These are phyloP conservation scores for Aegotheles bennettii DNA, from an alignment of 2,113 vertebrate species.

Conservation along the genomic window DNA sequence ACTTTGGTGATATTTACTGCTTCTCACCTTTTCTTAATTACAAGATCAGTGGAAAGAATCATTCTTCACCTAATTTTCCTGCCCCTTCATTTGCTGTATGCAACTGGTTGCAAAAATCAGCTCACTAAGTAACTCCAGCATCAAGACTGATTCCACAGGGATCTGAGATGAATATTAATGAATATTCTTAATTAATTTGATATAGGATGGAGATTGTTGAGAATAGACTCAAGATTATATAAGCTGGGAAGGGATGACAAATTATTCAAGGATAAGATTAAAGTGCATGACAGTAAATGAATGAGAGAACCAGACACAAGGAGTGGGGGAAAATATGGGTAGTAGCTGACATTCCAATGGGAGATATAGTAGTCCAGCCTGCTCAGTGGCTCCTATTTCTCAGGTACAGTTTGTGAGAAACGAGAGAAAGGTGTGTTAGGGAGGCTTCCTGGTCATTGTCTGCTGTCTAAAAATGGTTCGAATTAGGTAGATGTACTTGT, in stretches of 20 bases:
- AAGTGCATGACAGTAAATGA: background rate
- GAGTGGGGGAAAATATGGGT: background rate
- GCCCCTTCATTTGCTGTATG: background rate
- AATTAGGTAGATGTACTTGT: background rate
- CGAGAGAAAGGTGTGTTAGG: background rate
- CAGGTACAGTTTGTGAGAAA: background rate
- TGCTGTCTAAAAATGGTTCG: background rate
- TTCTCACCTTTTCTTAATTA: conserved; percentile 38
- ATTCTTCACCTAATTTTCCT: conserved; percentile 26
- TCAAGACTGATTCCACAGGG: background rate
- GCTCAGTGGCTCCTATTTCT: background rate
- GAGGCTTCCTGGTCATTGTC: background rate
- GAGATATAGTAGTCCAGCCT: background rate
- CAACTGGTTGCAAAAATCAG: background rate
- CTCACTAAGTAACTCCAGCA: background rate
- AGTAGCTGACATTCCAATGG: background rate
- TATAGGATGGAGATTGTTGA: background rate
- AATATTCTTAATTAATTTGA: conserved; percentile 20
- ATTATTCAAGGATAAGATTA: background rate
- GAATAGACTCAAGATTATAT: background rate
- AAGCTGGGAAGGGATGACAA: background rate
- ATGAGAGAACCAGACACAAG: background rate
- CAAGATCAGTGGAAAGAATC: background rate
- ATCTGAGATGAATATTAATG: conserved; percentile 3
- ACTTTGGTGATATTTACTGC: conserved; percentile 14